These are phyloP conservation scores for Tachina fera DNA, from an alignment of 2,888 invertebrate genomes.

Conservation along the genomic window DNA sequence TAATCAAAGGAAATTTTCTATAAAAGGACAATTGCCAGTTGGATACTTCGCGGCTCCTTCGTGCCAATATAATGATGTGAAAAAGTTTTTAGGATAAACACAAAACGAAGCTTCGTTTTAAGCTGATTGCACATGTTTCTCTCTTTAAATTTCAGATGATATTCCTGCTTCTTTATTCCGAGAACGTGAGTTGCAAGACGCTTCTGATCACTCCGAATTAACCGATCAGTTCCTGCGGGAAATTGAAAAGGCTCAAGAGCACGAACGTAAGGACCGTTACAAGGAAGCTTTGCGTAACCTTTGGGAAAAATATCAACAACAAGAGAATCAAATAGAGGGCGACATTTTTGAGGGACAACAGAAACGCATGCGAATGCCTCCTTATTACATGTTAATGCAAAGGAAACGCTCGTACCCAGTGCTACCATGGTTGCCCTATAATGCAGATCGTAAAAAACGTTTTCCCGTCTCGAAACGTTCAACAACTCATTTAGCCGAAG, in stretches of 20 bases:
- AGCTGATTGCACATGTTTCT: conserved; percentile 5
- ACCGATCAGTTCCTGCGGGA: conserved; percentile 82
- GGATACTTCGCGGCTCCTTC: conserved; percentile 7
- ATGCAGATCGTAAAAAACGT: conserved; percentile 84
- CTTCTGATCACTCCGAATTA: conserved; percentile 77
- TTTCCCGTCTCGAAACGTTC: conserved; percentile 88
- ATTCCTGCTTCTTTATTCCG: conserved; percentile 78
- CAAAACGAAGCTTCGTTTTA: not conserved
- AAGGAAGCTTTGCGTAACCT: conserved; percentile 80
- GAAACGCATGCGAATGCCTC: conserved; percentile 79
- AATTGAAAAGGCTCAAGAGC: conserved; percentile 81
- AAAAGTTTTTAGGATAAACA: not conserved
- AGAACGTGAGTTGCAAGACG: conserved; percentile 75
- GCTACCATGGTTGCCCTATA: conserved; percentile 82
- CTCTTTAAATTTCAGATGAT: conserved; percentile 72
- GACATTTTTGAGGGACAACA: conserved; percentile 80
- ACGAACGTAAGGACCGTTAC: conserved; percentile 80
- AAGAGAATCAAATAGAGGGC: conserved; percentile 80
- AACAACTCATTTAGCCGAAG: conserved; percentile 83
- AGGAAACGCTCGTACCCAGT: conserved; percentile 82
- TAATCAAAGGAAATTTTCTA: not conserved
- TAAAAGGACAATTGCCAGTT: not conserved
- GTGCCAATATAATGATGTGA: not conserved
- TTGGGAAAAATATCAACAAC: conserved; percentile 82
- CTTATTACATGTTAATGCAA: conserved; percentile 81